These are phyloP conservation scores for Galerucella calmariensis DNA, from an alignment of 2,888 invertebrate species.

Conservation along the genomic window DNA sequence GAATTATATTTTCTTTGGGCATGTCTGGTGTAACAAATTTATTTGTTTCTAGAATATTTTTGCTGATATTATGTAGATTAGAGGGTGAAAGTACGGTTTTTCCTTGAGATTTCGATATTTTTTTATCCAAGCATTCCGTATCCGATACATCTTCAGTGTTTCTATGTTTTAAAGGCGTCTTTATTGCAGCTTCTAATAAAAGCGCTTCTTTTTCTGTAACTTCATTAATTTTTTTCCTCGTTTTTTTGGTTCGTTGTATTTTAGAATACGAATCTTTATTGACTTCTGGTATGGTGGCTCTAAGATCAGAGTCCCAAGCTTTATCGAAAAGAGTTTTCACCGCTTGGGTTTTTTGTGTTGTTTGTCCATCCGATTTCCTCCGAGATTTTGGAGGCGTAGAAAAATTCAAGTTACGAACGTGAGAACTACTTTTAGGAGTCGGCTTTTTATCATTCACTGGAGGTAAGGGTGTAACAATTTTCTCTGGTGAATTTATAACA, in stretches of 20 bases:
- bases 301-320: conserved; percentile 56
- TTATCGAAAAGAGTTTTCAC: conserved; percentile 24
- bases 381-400: conserved; percentile 52
- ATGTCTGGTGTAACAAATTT: conserved; percentile 46
- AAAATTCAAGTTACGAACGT: conserved; percentile 57
- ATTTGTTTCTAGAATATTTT: conserved; percentile 44
- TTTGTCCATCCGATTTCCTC: conserved; percentile 2
- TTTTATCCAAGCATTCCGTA: background rate
- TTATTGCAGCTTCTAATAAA: conserved; percentile 39
- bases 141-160: conserved; percentile 23
- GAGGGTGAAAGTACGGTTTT: conserved; percentile 53
- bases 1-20: conserved; percentile 17
- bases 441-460: conserved; percentile 31
- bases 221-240: conserved; percentile 25
- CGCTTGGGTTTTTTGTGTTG: conserved; percentile 4
- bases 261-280: conserved; percentile 5
- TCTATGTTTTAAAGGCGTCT: conserved; percentile 33
- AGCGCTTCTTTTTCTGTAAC: conserved; percentile 36
- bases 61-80: conserved; percentile 55
- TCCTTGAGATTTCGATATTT: conserved; percentile 1
- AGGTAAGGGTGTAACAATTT: conserved; percentile 26
- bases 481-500: background rate
- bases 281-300: conserved; percentile 35
- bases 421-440: conserved; percentile 52
- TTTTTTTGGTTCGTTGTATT: conserved; percentile 29